A percentile compares a stretch with the other conserved stretches of the same genome.
Evolutionary conservation across 1,140 invertebrate species (phyloP).

Genomic region (Archivesica marissinica): DNA sequence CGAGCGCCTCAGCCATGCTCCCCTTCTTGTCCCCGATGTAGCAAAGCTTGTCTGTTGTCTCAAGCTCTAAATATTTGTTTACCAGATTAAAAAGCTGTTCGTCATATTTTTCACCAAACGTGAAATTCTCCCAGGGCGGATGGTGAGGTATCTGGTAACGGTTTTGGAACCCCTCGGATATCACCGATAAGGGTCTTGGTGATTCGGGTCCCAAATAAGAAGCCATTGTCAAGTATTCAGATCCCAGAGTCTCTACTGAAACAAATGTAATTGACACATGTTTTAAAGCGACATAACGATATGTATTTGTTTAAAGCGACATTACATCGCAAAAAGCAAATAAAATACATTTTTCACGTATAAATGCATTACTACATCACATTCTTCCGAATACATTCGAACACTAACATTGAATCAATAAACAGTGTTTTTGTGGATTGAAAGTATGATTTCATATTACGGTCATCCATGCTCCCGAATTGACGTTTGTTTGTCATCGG

Average conservation of each 20-base stretch:
- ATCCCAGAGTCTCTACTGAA: neutral
- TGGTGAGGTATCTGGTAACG: constrained; percentile 72
- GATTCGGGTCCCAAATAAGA: constrained; percentile 81
- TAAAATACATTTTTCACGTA: no score
- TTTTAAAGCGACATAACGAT: no score
- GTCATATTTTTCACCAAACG: constrained; percentile 79
- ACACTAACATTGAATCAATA: no score
- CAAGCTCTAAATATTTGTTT: constrained; percentile 80
- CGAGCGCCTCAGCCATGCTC: constrained; percentile 71
- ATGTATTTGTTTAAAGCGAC: no score
- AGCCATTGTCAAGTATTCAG: constrained; percentile 70
- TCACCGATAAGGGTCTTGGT: constrained; percentile 80
- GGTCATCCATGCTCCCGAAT: no score
- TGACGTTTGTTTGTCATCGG: no score
- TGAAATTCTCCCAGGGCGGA: constrained; percentile 66
- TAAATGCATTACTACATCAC: no score
- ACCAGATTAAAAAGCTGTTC: constrained; percentile 75
- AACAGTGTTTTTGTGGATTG: no score
- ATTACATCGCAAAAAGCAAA: no score
- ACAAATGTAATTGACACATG: neutral
- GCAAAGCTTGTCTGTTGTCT: constrained; percentile 77
- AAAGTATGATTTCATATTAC: no score
- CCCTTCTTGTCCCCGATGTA: constrained; percentile 79
- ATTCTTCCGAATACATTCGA: no score
- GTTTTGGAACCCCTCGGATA: constrained; percentile 79